Evolutionary conservation across 2,113 vertebrate species (phyloP), one percentile per base, ranked within the genome.

Genomic region (Morone chrysops): DNA sequence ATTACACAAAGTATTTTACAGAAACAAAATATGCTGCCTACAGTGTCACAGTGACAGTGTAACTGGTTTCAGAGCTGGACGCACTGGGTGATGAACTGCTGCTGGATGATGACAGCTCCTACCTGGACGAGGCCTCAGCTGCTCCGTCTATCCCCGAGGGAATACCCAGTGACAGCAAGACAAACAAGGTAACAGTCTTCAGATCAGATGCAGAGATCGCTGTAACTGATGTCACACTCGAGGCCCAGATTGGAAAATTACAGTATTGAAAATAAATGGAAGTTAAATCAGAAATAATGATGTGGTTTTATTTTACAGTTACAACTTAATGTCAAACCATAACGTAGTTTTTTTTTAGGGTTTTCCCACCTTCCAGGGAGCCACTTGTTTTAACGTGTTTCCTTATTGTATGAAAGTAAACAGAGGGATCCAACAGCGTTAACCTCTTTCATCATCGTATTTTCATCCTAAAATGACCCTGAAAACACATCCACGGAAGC

Each of bases 81-180:
- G 98, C 98, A 0, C 90, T 99, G 61, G 98, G 98, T 22, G 98
- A 99, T 93, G 98, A 99, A 86, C 95, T 99, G 81, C 87, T 99
- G 89, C 95, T 97, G 65, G 98, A 99, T 82, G 98, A 99, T 78
- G 98, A 99, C 92, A 97, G 94, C 86, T 97, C 98, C 53, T 99
- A 99, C 87, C 93, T 99, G 74, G 98, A 99, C 20, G 98, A 99
- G 91, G 98, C 98, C 0, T 96, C 97, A 1, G 95, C 97, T 4
- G 97, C 96, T 36, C 98, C 98, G 31, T 95, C 97, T 25, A 97
- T 99, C 86, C 98, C 98, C 65, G 98, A 99, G 77, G 97, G 97
- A 68, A 95, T 96, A 67, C 98, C 98, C 72, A 97, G 94, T 4
- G 97, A 99, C 80, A 95, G 95, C 9, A 99, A 97, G 94, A 95